A percentile compares a stretch with the other conserved stretches of the same genome.
Evolutionary conservation across 1,140 invertebrate species (phyloP).

Genomic region (Physella acuta): DNA sequence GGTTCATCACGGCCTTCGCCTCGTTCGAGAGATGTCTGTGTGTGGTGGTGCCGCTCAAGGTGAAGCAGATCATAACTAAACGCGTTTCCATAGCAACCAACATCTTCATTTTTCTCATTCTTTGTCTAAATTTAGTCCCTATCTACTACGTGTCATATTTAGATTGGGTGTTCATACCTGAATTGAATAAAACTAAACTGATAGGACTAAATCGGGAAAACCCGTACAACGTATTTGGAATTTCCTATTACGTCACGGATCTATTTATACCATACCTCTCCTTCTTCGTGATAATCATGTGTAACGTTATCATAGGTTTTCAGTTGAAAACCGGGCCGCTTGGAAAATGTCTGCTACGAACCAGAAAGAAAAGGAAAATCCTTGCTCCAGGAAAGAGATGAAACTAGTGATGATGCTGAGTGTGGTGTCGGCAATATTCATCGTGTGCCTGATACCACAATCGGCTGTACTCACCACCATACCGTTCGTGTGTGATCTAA

Average conservation of each 20-base stretch:
- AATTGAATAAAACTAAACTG: conserved; percentile 3
- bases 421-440: not conserved
- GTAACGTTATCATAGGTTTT: not conserved
- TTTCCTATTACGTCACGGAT: not conserved
- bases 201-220: not conserved
- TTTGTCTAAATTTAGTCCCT: not conserved
- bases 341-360: not conserved
- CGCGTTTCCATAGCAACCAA: not conserved
- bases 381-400: not conserved
- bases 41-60: not conserved
- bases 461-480: not conserved
- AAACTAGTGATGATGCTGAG: not conserved
- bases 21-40: conserved; percentile 6
- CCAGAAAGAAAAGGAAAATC: too few relatives aligned
- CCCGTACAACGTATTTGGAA: not conserved
- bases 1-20: not conserved
- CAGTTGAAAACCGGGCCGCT: not conserved
- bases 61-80: not conserved
- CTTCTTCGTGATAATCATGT: conserved; percentile 16
- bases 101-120: not conserved
- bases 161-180: not conserved
- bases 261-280: conserved; percentile 4
- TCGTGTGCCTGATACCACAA: not conserved
- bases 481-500: not conserved
- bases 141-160: not conserved